phyloP scores from a whole-genome alignment of 2,888 invertebrate genomes.

The Agrilus mali region DNA sequence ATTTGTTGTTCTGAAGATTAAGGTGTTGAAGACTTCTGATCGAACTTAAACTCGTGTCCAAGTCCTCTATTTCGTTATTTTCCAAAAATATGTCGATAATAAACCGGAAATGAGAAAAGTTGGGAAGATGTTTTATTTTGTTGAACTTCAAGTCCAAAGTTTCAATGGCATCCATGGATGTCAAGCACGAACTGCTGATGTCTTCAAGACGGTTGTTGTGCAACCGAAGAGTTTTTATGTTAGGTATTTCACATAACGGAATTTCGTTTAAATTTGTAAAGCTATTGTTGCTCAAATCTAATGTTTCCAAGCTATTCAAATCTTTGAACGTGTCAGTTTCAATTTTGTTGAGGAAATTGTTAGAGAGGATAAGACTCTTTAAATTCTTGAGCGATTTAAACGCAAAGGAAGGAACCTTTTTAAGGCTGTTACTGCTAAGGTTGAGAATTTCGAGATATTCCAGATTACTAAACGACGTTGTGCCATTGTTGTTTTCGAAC shows the following conservation, averaged over 20 bases:
- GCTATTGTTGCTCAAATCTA: constrained; percentile 59
- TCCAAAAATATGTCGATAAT: constrained; percentile 6
- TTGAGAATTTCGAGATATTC: constrained; percentile 8
- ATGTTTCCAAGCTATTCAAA: constrained; percentile 42
- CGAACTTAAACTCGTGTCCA: constrained; percentile 6
- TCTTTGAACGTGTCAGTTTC: constrained; percentile 48
- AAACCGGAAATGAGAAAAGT: neutral
- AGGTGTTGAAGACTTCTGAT: constrained; percentile 6
- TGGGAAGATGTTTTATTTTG: constrained; percentile 1
- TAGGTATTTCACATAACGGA: constrained; percentile 2
- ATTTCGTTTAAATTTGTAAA: constrained; percentile 36
- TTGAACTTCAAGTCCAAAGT: constrained; percentile 9
- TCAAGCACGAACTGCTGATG: neutral
- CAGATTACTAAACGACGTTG: constrained; percentile 1
- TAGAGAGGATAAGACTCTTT: constrained; percentile 43
- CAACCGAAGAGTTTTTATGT: constrained; percentile 2
- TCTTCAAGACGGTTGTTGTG: constrained; percentile 1
- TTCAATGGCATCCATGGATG: constrained; percentile 7
- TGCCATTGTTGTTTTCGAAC: neutral
- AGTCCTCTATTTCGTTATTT: constrained; percentile 10
- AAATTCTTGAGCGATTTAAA: constrained; percentile 4
- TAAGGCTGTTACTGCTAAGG: constrained; percentile 6
- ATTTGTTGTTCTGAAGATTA: constrained; percentile 10
- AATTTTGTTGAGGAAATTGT: constrained; percentile 50
- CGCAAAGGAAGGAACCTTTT: constrained; percentile 1